Percentiles rank a stretch among this genome's conserved stretches.
Conservation (phyloP, 53 echinoderm and acorn worm genomes). For the Stichopus horrens region DNA sequence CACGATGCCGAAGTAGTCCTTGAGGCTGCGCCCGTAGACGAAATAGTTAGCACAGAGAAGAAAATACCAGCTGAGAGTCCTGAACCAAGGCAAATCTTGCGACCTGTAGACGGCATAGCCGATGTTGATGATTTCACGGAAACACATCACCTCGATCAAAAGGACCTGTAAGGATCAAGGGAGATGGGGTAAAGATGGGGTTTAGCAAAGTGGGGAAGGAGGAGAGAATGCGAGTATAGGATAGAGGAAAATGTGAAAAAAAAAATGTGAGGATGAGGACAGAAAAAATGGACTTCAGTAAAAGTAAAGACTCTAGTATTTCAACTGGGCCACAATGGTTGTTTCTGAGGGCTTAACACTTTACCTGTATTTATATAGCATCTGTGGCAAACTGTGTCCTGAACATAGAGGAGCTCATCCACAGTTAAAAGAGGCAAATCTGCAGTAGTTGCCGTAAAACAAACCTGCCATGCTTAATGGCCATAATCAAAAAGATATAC, state of each 20-base stretch:
- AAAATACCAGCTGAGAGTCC: conserved; percentile 99
- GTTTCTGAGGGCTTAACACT: too few relatives aligned
- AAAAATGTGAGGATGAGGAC: background rate
- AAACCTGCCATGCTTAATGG: too few relatives aligned
- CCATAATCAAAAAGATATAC: too few relatives aligned
- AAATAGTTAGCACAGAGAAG: conserved; percentile 94
- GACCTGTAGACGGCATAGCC: conserved; percentile 94
- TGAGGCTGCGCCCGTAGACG: conserved; percentile 89
- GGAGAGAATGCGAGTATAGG: background rate
- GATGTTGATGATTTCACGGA: conserved; percentile 96
- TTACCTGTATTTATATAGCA: too few relatives aligned
- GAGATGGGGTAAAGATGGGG: background rate
- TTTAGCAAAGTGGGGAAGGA: too few relatives aligned
- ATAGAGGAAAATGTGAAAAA: background rate
- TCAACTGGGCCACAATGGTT: too few relatives aligned
- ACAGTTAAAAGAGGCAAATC: too few relatives aligned
- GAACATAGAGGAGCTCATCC: too few relatives aligned
- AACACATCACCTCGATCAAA: conserved; percentile 94
- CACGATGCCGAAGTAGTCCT: conserved; percentile 98
- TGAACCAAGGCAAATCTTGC: conserved; percentile 94
- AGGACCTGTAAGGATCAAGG: conserved; percentile 61
- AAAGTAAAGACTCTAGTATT: too few relatives aligned
- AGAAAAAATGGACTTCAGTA: background rate
- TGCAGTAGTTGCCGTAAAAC: too few relatives aligned
- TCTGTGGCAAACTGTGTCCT: too few relatives aligned